These are phyloP conservation scores for Pollicipes pollicipes DNA, from an alignment of 1,140 invertebrate genomes.

Conservation along the genomic window DNA sequence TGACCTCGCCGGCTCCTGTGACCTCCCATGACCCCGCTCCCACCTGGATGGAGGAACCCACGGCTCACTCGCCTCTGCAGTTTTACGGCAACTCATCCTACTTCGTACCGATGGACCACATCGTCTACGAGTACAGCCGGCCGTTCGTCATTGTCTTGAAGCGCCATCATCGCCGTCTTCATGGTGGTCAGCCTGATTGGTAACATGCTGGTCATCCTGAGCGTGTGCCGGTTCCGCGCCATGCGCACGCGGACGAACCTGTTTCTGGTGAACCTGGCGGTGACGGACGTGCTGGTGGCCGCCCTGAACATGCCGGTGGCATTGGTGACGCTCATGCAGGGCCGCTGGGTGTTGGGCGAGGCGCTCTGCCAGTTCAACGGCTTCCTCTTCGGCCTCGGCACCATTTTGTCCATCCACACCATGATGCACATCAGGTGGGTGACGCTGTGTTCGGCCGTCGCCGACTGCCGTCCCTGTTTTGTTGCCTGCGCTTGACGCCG, in stretches of 20 bases:
- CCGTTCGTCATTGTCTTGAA: not conserved
- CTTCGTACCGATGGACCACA: too few relatives aligned
- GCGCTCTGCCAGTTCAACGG: slow-evolving; percentile 20
- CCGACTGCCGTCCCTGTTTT: too few relatives aligned
- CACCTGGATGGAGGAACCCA: too few relatives aligned
- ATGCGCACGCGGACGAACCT: slow-evolving; percentile 31
- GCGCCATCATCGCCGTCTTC: not conserved
- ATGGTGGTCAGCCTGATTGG: slow-evolving; percentile 4
- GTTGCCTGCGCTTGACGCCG: too few relatives aligned
- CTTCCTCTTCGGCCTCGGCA: too few relatives aligned
- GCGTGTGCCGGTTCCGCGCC: slow-evolving; percentile 16
- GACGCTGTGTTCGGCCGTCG: too few relatives aligned
- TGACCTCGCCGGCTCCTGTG: too few relatives aligned
- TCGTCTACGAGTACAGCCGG: too few relatives aligned
- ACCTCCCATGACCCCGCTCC: too few relatives aligned
- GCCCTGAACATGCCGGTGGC: slow-evolving; percentile 28
- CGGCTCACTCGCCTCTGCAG: too few relatives aligned
- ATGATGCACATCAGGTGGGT: not conserved
- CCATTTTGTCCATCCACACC: too few relatives aligned
- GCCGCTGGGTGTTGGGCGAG: slow-evolving; percentile 26
- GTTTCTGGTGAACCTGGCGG: slow-evolving; percentile 29
- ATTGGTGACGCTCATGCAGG: slow-evolving; percentile 25
- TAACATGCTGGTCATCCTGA: slow-evolving; percentile 3
- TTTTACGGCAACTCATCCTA: too few relatives aligned
- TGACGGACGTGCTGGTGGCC: slow-evolving; percentile 30